phyloP scores from a whole-genome alignment of 2,888 invertebrate species.

The Pyrocoelia pectoralis region DNA sequence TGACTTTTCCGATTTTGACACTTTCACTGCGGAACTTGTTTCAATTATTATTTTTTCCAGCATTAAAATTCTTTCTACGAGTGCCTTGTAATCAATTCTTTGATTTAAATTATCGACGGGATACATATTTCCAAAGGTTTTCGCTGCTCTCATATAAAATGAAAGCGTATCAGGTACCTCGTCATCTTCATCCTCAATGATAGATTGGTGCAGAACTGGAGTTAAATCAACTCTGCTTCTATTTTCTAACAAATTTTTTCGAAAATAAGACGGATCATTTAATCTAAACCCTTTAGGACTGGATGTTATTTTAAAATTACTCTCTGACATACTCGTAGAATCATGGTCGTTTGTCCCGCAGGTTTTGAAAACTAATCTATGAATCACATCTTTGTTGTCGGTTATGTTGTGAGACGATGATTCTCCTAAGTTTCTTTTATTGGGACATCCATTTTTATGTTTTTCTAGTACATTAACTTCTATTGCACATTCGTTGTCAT shows the following conservation, averaged over 20 bases:
- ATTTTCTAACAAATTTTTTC: conserved; percentile 19
- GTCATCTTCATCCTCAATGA: too few relatives aligned
- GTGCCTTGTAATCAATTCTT: conserved; percentile 23
- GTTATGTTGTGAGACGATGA: too few relatives aligned
- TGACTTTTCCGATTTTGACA: conserved; percentile 9
- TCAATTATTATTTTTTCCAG: conserved; percentile 20
- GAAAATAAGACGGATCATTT: conserved; percentile 28
- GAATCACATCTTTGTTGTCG: conserved; percentile 19
- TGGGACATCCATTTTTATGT: conserved; percentile 40
- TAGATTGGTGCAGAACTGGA: conserved; percentile 32
- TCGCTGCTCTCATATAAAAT: conserved; percentile 19
- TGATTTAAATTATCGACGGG: conserved; percentile 18
- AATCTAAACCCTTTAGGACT: conserved; percentile 33
- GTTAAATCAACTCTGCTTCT: conserved; percentile 25
- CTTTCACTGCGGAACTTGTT: conserved; percentile 17
- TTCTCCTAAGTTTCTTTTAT: conserved; percentile 39
- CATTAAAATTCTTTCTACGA: conserved; percentile 5
- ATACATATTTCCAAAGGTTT: background rate
- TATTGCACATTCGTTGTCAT: conserved; percentile 45
- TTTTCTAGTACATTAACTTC: conserved; percentile 46
- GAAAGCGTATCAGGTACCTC: conserved; percentile 15
- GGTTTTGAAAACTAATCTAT: conserved; percentile 19
- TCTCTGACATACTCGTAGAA: too few relatives aligned
- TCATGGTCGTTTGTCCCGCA: background rate
- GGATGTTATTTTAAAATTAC: conserved; percentile 13